Evolutionary conservation across 2,797 vertebrate species (phyloP), one percentile per base, ranked within the genome.

Genomic region (Phataginus tricuspis): DNA sequence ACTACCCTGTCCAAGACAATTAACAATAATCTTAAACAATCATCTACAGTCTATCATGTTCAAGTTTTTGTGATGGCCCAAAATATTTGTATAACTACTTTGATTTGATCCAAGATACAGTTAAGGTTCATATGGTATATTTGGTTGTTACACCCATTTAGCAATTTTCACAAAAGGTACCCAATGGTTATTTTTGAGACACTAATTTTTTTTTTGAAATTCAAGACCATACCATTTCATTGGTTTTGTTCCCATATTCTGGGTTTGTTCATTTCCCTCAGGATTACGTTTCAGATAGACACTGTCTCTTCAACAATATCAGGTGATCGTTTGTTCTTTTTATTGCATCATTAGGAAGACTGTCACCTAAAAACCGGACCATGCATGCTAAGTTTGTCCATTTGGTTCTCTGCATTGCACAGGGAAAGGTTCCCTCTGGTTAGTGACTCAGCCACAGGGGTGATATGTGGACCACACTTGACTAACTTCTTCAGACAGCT

Each of bases 341-440:
- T 51, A 0, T 21, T 14, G 0, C 42, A 57, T 57, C 7, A 3
- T 23, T 23, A 12, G 29, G 14, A 31, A 25, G 5, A 77, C 1
- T 0, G 21, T 21, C 21, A 31, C 18, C 31, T 45, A 11, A 45
- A 45, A 45, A 49, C 49, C 31, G 7, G 18, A 45, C 45, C 45
- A 45, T 45, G 45, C 45, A 9, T 45, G 16, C 4, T 14, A 49
- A 37, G 1, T 7, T 1, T 8, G 59, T 37, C 18, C 9, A 0
- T 6, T 11, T 1, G 4, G 0, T 11, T 61, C 34, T 63, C 18
- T 15, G 25, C 31, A 16, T 1, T 18, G 4, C 12, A 27, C 39
- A 19, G 12, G 19, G 19, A 11, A 85, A 23, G 68, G 14, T 19
- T 27, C n/a, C 51, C 63, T 18, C 53, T 23, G 31, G 23, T 4